Conservation (phyloP, 2,113 vertebrate genomes). For the Corynorhinus townsendii region DNA sequence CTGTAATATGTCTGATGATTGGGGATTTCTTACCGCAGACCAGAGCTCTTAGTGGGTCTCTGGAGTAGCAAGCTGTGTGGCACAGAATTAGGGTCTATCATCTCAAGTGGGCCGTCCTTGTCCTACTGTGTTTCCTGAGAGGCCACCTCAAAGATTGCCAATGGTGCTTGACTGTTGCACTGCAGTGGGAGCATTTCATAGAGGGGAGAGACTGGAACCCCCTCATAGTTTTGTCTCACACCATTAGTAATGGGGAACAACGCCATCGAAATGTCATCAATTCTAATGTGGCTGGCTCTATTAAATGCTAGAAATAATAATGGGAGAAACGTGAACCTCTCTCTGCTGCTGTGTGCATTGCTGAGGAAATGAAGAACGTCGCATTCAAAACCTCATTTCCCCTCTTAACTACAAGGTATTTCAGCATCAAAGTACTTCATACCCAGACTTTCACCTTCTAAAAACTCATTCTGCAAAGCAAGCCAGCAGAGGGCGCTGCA, state of each 20-base stretch:
- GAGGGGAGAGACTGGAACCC: neutral
- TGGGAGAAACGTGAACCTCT: conserved; percentile 51
- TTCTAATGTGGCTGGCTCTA: conserved; percentile 32
- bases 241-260: neutral
- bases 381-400: conserved; percentile 59
- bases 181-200: neutral
- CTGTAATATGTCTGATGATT: neutral
- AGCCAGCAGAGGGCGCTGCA: conserved; percentile 78
- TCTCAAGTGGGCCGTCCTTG: neutral
- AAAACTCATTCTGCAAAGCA: neutral
- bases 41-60: neutral
- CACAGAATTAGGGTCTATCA: neutral
- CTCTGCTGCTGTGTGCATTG: conserved; percentile 19
- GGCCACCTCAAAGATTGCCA: neutral
- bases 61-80: neutral
- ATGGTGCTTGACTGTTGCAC: neutral
- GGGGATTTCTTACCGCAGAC: neutral
- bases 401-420: conserved; percentile 46
- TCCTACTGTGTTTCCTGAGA: neutral
- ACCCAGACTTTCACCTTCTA: neutral
- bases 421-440: conserved; percentile 33
- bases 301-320: conserved; percentile 53
- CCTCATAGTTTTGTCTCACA: neutral
- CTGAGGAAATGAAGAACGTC: conserved; percentile 60
- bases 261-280: conserved; percentile 9